These are phyloP conservation scores for Drepana falcataria DNA, from an alignment of 2,888 invertebrate species.

Conservation along the genomic window DNA sequence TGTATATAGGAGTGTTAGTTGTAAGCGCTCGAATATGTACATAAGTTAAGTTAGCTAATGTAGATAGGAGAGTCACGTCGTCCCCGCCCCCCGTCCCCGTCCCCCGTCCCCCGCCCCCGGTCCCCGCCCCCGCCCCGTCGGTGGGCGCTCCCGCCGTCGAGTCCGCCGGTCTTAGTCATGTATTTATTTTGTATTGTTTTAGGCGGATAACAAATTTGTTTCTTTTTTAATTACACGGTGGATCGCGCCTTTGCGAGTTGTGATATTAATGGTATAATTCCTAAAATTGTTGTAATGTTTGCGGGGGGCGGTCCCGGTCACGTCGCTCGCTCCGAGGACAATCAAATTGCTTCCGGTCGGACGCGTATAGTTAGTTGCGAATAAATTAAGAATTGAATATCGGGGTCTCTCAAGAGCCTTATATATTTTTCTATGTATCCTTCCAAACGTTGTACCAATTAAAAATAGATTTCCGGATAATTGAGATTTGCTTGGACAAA, in stretches of 20 bases:
- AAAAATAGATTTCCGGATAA: too few relatives aligned
- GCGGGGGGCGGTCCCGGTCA: neutral
- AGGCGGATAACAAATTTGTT: slow-evolving; percentile 20
- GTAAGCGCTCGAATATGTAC: slow-evolving; percentile 48
- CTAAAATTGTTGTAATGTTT: slow-evolving; percentile 2
- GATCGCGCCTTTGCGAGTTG: slow-evolving; percentile 18
- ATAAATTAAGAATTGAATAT: too few relatives aligned
- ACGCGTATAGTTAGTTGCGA: neutral
- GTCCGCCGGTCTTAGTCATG: slow-evolving; percentile 39
- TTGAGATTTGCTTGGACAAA: too few relatives aligned
- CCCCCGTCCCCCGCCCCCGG: neutral
- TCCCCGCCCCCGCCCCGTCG: too few relatives aligned
- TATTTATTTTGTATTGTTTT: slow-evolving; percentile 44
- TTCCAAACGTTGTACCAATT: too few relatives aligned
- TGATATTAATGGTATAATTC: slow-evolving; percentile 16
- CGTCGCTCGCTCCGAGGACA: neutral
- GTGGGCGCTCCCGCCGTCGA: slow-evolving; percentile 10
- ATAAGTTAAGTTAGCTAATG: slow-evolving; percentile 40
- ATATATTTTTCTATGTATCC: too few relatives aligned
- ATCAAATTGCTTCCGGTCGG: neutral
- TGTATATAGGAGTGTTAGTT: slow-evolving; percentile 30
- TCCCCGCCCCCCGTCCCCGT: neutral
- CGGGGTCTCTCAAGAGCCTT: too few relatives aligned
- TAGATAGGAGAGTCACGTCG: slow-evolving; percentile 29
- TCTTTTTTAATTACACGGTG: slow-evolving; percentile 18